Base-by-base conservation (phyloP, 2,888 invertebrate species). In the Epinotia ramella region DNA sequence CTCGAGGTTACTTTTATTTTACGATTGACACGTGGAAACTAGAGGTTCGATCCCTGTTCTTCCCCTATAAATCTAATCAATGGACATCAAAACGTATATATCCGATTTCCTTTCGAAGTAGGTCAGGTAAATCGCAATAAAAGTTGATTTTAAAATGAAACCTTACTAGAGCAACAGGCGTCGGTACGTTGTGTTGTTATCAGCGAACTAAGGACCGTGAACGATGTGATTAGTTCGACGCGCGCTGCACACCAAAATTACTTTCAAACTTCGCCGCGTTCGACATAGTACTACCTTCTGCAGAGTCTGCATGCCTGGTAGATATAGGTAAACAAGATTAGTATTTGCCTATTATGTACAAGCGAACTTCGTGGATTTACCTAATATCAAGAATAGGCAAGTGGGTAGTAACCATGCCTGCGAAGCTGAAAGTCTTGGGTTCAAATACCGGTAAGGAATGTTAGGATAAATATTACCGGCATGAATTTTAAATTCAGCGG, bases 221-320 rank as follows among this genome's bases (percentile, higher is more conserved):
- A 93, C 89, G 89, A 93, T 91, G 93, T 91, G 92, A 93, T 94
- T 94, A 92, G 90, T 91, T 90, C 91, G 89, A 91, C 91, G 91
- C 91, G 89, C 89, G 91, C 89, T 91, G 92, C 91, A 92, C 90
- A 91, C 91, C 89, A 87, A 94, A 94, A 94, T 94, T 93, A 92
- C 92, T 93, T 92, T 90, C 81, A 88, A 91, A 92, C 90, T 91
- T 87, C 80, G 81, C 81, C 84, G 84, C 85, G 80, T 88, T 85
- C 87, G 84, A 84, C 86, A 81, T 77, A 84, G 83, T 76, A 84
- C 89, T 76, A 84, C 89, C 91, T 91, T 86, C 85, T 83, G 76
- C 84, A 79, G 81, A 86, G 77, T 87, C 84, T 90, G 87, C 77
- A 68, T 80, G 81, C 89, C 88, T 90, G 80, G 87, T 89, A 79